Evolutionary conservation across 2,888 invertebrate species (phyloP).

Genomic region (Anorthoa munda): DNA sequence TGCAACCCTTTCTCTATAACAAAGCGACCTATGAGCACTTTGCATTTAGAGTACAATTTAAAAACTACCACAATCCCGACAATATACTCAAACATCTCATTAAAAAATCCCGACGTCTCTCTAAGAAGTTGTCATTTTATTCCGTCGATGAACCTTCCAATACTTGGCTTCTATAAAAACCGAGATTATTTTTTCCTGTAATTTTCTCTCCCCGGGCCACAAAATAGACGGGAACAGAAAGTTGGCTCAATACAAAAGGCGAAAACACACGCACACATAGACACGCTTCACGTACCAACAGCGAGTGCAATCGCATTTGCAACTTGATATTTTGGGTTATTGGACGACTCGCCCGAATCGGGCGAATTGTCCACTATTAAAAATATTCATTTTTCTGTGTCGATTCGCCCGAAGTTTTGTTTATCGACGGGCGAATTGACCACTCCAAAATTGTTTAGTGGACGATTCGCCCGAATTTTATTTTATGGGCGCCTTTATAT

Average conservation of each 20-base stretch:
- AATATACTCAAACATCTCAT: slow-evolving; percentile 51
- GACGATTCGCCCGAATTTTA: too few relatives aligned
- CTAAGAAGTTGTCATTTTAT: slow-evolving; percentile 65
- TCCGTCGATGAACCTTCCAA: slow-evolving; percentile 66
- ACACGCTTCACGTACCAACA: neutral
- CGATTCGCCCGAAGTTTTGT: too few relatives aligned
- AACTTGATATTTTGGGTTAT: too few relatives aligned
- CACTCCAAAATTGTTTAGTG: too few relatives aligned
- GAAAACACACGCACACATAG: neutral
- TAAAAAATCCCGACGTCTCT: slow-evolving; percentile 37
- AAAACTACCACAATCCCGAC: slow-evolving; percentile 15
- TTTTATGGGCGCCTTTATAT: too few relatives aligned
- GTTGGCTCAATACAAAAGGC: accelerated
- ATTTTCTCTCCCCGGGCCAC: slow-evolving; percentile 66
- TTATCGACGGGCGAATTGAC: too few relatives aligned
- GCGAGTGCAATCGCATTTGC: neutral
- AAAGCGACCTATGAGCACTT: neutral
- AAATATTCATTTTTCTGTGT: too few relatives aligned
- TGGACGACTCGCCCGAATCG: too few relatives aligned
- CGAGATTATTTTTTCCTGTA: slow-evolving; percentile 75
- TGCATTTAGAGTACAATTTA: neutral
- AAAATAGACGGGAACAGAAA: slow-evolving; percentile 10
- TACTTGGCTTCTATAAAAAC: slow-evolving; percentile 73
- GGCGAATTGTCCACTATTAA: too few relatives aligned
- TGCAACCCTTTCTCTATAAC: too few relatives aligned